These are phyloP conservation scores for Clusia tigrina DNA, from an alignment of 2,888 invertebrate genomes.

Conservation along the genomic window DNA sequence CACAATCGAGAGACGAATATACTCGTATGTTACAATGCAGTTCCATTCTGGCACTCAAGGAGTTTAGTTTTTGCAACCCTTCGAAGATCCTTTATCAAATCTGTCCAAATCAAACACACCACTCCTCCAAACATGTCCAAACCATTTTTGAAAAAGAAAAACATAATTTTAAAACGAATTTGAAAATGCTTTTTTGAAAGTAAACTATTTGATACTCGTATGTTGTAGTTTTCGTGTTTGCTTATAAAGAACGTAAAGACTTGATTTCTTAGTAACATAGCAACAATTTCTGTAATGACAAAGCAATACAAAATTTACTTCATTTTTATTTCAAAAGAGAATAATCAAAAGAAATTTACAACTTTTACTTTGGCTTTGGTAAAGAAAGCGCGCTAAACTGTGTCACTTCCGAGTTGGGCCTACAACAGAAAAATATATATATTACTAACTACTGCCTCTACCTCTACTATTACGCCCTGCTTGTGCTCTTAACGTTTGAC, in stretches of 20 bases:
- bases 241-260: background rate
- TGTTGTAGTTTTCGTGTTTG: background rate
- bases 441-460: no score
- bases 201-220: background rate
- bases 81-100: no score
- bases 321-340: constrained; percentile 18
- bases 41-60: no score
- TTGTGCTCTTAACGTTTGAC: no score
- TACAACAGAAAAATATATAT: constrained; percentile 18
- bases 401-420: constrained; percentile 49
- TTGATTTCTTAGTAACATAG: background rate
- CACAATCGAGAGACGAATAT: no score
- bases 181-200: background rate
- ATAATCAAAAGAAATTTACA: constrained; percentile 15
- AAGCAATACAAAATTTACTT: constrained; percentile 32
- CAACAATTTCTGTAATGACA: constrained; percentile 26
- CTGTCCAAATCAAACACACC: no score
- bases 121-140: background rate
- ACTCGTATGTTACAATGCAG: no score
- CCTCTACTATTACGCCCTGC: background rate
- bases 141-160: background rate
- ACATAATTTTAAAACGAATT: background rate
- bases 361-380: background rate
- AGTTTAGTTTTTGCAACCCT: no score
- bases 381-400: constrained; percentile 23